A percentile compares a stretch with the other conserved stretches of the same genome.
Conservation (phyloP, 1,140 invertebrate species). For the Leptopilina clavipes region DNA sequence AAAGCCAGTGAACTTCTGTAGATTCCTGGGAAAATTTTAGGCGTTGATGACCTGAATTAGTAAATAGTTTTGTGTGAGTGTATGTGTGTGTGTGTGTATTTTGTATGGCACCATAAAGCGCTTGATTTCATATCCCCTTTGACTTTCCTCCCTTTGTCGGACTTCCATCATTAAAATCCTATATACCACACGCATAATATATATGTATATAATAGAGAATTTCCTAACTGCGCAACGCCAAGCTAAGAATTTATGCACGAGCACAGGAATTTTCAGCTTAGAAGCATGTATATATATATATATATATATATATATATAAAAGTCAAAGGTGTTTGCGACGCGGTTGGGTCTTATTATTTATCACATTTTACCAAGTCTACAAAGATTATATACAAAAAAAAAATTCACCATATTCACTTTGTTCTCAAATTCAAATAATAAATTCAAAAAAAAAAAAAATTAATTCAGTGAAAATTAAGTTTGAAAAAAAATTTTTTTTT, state of each 20-base stretch:
- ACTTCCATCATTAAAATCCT: slow-evolving; percentile 29
- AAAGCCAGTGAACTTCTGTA: neutral
- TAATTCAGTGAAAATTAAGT: no score
- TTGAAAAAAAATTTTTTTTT: no score
- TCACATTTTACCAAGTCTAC: no score
- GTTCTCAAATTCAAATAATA: no score
- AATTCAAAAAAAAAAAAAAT: no score
- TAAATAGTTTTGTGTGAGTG: neutral
- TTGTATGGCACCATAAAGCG: neutral
- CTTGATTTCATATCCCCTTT: slow-evolving; percentile 31
- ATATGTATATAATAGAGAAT: neutral
- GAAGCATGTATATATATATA: no score
- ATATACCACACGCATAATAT: neutral
- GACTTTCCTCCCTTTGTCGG: slow-evolving; percentile 19
- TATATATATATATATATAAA: neutral
- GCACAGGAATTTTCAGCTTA: neutral
- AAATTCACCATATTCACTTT: no score
- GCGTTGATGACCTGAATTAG: slow-evolving; percentile 24
- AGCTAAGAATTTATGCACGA: neutral
- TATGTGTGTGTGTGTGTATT: neutral
- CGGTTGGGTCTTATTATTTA: no score
- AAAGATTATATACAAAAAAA: no score
- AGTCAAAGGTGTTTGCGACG: neutral
- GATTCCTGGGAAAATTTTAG: neutral
- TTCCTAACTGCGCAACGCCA: neutral